Conservation (phyloP, 2,113 vertebrate genomes). For the Onychostruthus taczanowskii region DNA sequence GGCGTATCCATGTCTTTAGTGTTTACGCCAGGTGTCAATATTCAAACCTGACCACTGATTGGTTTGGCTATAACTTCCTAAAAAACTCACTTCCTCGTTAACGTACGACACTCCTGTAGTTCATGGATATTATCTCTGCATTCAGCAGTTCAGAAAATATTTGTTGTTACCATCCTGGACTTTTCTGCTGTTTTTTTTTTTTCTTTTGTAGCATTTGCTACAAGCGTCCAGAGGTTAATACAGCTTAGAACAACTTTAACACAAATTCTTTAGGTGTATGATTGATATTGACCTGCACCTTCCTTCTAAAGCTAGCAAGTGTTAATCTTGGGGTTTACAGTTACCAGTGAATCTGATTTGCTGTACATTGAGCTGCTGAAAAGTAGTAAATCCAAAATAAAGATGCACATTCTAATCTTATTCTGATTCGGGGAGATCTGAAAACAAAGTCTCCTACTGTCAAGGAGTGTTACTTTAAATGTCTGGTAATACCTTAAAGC, state of each 20-base stretch:
- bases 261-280: not conserved
- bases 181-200: not conserved
- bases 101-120: not conserved
- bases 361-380: not conserved
- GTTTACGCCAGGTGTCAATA: too few relatives aligned
- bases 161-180: not conserved
- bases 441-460: not conserved
- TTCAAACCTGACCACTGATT: too few relatives aligned
- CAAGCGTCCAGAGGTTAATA: not conserved
- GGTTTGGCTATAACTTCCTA: too few relatives aligned
- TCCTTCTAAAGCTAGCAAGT: not conserved
- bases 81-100: too few relatives aligned
- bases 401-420: not conserved
- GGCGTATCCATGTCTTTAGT: too few relatives aligned
- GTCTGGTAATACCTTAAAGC: constrained; percentile 15
- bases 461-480: not conserved
- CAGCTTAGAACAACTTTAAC: not conserved
- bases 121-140: not conserved
- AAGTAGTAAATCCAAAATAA: not conserved
- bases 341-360: not conserved
- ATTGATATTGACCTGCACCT: not conserved
- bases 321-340: not conserved
- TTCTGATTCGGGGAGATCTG: not conserved
- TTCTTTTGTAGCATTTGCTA: not conserved
- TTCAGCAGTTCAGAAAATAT: constrained; percentile 1